These are phyloP conservation scores for Trematomus bernacchii DNA, from an alignment of 2,797 vertebrate genomes.

Conservation along the genomic window DNA sequence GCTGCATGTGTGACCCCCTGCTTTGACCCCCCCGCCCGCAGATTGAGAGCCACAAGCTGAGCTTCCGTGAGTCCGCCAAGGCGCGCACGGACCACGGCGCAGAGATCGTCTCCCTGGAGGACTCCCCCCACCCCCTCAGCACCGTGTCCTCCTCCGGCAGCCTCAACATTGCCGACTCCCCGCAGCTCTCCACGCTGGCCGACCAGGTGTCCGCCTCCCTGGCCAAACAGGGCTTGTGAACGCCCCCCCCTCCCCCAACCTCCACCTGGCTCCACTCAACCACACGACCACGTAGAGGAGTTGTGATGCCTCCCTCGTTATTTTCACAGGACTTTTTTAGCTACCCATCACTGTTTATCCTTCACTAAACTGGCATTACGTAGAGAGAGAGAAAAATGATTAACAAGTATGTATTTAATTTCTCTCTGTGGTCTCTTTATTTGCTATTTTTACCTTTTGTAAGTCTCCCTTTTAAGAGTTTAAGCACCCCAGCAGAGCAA, in stretches of 20 bases:
- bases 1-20: neutral
- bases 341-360: slow-evolving; percentile 67
- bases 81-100: slow-evolving; percentile 99
- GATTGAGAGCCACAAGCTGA: slow-evolving; percentile 98
- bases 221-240: slow-evolving; percentile 99
- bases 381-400: slow-evolving; percentile 32
- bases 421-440: slow-evolving; percentile 63
- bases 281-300: slow-evolving; percentile 68
- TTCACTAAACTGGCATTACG: slow-evolving; percentile 66
- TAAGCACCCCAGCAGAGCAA: slow-evolving; percentile 47
- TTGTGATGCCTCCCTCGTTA: slow-evolving; percentile 85
- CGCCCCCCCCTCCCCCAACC: slow-evolving; percentile 18
- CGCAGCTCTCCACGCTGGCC: slow-evolving; percentile 96
- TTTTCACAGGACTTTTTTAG: slow-evolving; percentile 86
- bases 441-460: slow-evolving; percentile 70
- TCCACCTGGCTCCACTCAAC: slow-evolving; percentile 22
- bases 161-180: slow-evolving; percentile 95
- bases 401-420: slow-evolving; percentile 50
- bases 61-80: slow-evolving; percentile 95
- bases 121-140: slow-evolving; percentile 95
- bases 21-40: slow-evolving; percentile 59
- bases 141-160: slow-evolving; percentile 97
- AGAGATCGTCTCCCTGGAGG: slow-evolving; percentile 95
- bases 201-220: slow-evolving; percentile 97
- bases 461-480: slow-evolving; percentile 71